Conservation (phyloP, 2,797 vertebrate genomes). For the Oreochromis mossambicus region DNA sequence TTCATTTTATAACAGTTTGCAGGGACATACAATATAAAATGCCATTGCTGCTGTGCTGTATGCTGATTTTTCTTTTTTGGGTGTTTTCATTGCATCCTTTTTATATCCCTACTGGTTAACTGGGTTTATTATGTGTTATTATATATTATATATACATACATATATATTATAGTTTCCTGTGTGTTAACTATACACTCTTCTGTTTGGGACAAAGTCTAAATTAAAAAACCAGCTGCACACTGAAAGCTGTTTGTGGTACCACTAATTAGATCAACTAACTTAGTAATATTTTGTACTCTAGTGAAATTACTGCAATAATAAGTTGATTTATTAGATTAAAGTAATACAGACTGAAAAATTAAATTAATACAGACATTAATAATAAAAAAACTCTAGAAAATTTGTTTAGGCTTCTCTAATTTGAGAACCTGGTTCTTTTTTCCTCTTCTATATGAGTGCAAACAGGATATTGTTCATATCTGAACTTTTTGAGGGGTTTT, state of each 20-base stretch:
- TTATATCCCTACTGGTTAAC: neutral
- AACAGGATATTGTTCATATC: neutral
- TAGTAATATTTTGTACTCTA: neutral
- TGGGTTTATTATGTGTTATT: neutral
- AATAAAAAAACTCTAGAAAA: neutral
- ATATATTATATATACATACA: neutral
- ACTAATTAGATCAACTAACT: neutral
- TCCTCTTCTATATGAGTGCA: neutral
- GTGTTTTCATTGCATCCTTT: neutral
- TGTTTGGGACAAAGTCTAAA: neutral
- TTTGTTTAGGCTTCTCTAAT: neutral
- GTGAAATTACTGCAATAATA: neutral
- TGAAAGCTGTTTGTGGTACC: neutral
- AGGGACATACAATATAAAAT: conserved; percentile 4
- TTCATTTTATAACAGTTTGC: neutral
- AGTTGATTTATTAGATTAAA: neutral
- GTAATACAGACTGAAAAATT: neutral
- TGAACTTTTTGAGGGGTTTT: neutral
- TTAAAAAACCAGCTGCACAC: neutral
- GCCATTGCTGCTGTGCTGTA: neutral
- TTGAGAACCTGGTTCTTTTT: neutral
- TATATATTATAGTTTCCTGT: neutral
- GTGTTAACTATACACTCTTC: neutral
- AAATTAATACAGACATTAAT: neutral
- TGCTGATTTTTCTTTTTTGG: neutral